phyloP scores from a whole-genome alignment of 2,113 vertebrate genomes.

The Tretioscincus oriximinensis region DNA sequence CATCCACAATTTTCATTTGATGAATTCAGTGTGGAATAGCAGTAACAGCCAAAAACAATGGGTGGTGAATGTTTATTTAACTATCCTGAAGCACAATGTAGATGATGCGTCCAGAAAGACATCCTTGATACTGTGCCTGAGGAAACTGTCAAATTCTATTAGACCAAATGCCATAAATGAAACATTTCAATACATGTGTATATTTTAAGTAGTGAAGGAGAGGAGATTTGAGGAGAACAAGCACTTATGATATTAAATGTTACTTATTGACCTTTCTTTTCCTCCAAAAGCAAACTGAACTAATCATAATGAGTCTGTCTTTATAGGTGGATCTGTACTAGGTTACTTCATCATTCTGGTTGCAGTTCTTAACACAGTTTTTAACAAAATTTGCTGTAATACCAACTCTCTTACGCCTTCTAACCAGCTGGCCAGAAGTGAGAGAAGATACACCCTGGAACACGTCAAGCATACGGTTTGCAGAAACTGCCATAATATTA shows the following conservation, averaged over 20 bases:
- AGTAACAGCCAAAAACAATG: not conserved
- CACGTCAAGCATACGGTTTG: too few species aligned
- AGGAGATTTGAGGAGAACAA: not conserved
- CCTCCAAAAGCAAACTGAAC: constrained; percentile 1
- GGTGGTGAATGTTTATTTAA: constrained; percentile 9
- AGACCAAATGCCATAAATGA: not conserved
- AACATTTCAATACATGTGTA: constrained; percentile 6
- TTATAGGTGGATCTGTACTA: not conserved
- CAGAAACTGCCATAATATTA: too few species aligned
- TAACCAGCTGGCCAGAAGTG: too few species aligned
- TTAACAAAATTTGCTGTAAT: too few species aligned
- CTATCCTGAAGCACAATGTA: constrained; percentile 8
- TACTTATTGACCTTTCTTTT: not conserved
- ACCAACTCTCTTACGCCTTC: too few species aligned
- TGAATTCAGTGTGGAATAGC: not conserved
- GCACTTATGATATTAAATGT: constrained; percentile 11
- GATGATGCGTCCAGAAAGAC: constrained; percentile 15
- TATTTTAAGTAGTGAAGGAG: not conserved
- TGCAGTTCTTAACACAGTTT: not conserved
- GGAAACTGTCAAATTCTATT: constrained; percentile 28
- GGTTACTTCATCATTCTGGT: not conserved
- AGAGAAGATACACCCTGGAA: too few species aligned
- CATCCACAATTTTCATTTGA: constrained; percentile 12
- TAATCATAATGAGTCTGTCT: not conserved
- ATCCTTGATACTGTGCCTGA: constrained; percentile 13